Evolutionary conservation across 37 sponge, comb jelly and placozoan species (phyloP).

Genomic region (Dysidea cf. avara): DNA sequence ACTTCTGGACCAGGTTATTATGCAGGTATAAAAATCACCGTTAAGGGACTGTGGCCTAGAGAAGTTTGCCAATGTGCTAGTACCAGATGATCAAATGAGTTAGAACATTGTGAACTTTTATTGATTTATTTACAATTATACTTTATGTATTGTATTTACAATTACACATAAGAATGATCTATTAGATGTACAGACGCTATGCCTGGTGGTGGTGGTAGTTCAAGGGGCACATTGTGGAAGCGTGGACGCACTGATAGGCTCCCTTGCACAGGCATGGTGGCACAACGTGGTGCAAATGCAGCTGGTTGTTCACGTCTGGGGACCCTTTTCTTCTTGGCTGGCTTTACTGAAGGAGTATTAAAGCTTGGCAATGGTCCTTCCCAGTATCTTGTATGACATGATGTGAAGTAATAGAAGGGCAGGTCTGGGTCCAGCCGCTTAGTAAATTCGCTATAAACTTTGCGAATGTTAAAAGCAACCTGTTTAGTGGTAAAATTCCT

Average conservation of each 20-base stretch:
- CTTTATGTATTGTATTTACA: no score
- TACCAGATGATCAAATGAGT: slow-evolving; percentile 2
- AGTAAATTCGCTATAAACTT: slow-evolving; percentile 9
- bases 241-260: no score
- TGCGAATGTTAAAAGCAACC: background rate
- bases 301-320: slow-evolving; percentile 18
- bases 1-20: slow-evolving; percentile 39
- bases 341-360: background rate
- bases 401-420: slow-evolving; percentile 21
- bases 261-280: no score
- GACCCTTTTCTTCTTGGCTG: background rate
- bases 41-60: slow-evolving; percentile 24
- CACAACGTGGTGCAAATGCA: background rate
- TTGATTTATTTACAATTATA: background rate
- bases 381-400: slow-evolving; percentile 11
- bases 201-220: no score
- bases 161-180: no score
- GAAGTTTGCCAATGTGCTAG: slow-evolving; percentile 11
- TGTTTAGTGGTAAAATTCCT: slow-evolving; percentile 4
- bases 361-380: slow-evolving; percentile 10
- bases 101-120: no score
- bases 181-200: no score
- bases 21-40: slow-evolving; percentile 23
- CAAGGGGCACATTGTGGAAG: no score
- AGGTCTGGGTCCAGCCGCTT: slow-evolving; percentile 25